A percentile compares a stretch with the other conserved stretches of the same genome.
Conservation (phyloP, 37 sponge, comb jelly and placozoan species). For the Aphrocallistes beatrix region DNA sequence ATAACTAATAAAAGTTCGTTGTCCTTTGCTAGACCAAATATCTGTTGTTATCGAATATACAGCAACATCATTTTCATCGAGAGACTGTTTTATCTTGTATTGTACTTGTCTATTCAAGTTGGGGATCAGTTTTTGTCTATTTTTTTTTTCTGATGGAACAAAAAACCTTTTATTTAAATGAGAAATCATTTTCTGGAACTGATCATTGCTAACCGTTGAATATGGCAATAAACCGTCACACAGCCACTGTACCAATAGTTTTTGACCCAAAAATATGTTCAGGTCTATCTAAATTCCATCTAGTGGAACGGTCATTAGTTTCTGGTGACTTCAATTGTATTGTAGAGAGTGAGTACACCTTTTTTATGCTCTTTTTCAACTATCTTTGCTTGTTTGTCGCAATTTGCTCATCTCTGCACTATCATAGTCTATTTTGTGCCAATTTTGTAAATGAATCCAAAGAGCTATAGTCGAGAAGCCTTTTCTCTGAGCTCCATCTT, state of each 20-base stretch:
- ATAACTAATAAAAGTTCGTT: constrained; percentile 6
- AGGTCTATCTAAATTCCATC: background rate
- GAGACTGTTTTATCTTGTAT: constrained; percentile 17
- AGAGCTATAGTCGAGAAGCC: background rate
- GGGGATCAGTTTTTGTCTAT: constrained; percentile 13
- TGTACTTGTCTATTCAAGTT: constrained; percentile 10
- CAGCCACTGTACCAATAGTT: background rate
- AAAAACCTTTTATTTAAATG: background rate
- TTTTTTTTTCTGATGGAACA: background rate
- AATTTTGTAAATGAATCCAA: background rate
- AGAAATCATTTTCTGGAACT: background rate
- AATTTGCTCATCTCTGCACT: background rate
- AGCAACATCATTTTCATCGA: background rate
- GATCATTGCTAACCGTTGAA: background rate
- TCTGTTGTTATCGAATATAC: constrained; percentile 14
- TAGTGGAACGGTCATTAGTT: background rate
- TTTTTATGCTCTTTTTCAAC: background rate
- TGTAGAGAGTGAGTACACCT: background rate
- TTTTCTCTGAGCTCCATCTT: background rate
- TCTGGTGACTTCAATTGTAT: background rate
- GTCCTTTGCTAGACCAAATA: constrained; percentile 8
- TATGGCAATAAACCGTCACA: background rate
- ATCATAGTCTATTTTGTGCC: background rate
- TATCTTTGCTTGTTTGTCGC: background rate
- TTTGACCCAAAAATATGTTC: background rate